These are phyloP conservation scores for Malurus leucopterus DNA, from an alignment of 2,797 vertebrate genomes.

Conservation along the genomic window DNA sequence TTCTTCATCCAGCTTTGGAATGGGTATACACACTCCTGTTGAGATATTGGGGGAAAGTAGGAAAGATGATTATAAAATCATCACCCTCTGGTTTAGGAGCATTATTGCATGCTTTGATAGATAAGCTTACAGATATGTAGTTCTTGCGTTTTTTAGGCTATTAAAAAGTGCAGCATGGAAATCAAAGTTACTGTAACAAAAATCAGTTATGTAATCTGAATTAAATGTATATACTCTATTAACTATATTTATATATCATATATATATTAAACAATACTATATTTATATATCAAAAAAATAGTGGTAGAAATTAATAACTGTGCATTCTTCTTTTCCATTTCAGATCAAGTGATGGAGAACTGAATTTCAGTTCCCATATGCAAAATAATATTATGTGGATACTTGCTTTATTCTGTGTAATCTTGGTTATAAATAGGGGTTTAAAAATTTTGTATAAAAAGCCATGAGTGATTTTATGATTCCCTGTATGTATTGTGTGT, in stretches of 20 bases:
- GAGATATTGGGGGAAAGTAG: background rate
- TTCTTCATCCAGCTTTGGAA: background rate
- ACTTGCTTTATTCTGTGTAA: background rate
- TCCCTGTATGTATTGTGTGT: background rate
- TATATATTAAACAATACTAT: background rate
- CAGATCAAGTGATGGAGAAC: background rate
- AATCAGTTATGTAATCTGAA: background rate
- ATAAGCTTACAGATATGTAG: background rate
- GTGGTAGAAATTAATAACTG: background rate
- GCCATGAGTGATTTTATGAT: background rate
- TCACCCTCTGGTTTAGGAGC: background rate
- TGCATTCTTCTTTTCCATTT: constrained; percentile 7
- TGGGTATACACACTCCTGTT: background rate
- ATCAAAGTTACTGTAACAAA: background rate
- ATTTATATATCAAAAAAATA: background rate
- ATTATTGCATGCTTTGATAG: background rate
- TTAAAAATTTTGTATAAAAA: background rate
- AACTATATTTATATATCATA: background rate
- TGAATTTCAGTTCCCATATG: constrained; percentile 1
- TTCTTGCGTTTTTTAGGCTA: background rate
- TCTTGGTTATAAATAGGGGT: background rate
- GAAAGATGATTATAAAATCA: background rate
- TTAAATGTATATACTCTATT: background rate
- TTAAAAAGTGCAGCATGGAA: background rate
- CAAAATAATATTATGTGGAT: background rate